Conservation (phyloP, 1,140 invertebrate species). For the Drosophila truncata region DNA sequence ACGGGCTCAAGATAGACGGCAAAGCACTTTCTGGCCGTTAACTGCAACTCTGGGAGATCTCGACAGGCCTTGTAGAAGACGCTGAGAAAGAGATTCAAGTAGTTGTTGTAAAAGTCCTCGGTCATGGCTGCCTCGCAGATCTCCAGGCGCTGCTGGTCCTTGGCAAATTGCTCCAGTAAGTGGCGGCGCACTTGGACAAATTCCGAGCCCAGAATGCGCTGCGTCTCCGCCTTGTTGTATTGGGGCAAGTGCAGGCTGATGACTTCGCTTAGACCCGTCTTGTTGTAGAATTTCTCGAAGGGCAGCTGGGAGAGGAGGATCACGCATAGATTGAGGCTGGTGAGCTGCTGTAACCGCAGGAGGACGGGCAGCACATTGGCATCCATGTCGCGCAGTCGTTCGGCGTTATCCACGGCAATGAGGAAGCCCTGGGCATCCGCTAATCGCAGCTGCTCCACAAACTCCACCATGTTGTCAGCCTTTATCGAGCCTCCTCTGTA, state of each 20-base stretch:
- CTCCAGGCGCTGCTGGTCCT: constrained; percentile 17
- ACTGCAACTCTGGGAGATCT: constrained; percentile 92
- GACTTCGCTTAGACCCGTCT: constrained; percentile 90
- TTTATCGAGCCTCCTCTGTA: constrained; percentile 57
- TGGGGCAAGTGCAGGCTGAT: constrained; percentile 92
- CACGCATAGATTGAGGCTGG: constrained; percentile 90
- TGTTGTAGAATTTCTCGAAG: constrained; percentile 92
- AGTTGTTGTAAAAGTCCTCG: constrained; percentile 90
- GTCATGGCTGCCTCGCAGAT: constrained; percentile 61
- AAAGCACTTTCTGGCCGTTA: constrained; percentile 90
- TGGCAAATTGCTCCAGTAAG: constrained; percentile 19
- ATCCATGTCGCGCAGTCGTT: constrained; percentile 91
- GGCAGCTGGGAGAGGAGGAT: constrained; percentile 92
- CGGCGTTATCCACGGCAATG: constrained; percentile 92
- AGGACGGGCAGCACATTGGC: constrained; percentile 90
- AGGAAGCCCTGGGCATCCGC: constrained; percentile 62
- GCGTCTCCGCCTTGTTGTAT: constrained; percentile 92
- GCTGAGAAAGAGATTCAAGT: constrained; percentile 92
- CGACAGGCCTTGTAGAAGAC: constrained; percentile 93
- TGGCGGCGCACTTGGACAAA: constrained; percentile 65
- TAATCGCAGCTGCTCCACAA: constrained; percentile 87
- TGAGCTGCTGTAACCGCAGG: constrained; percentile 90
- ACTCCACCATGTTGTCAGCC: constrained; percentile 92
- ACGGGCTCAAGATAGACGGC: constrained; percentile 92
- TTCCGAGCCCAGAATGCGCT: constrained; percentile 89